A percentile compares a stretch with the other conserved stretches of the same genome.
These are phyloP conservation scores for Drosophila rhopaloa DNA, from an alignment of 1,140 invertebrate species.

Conservation along the genomic window DNA sequence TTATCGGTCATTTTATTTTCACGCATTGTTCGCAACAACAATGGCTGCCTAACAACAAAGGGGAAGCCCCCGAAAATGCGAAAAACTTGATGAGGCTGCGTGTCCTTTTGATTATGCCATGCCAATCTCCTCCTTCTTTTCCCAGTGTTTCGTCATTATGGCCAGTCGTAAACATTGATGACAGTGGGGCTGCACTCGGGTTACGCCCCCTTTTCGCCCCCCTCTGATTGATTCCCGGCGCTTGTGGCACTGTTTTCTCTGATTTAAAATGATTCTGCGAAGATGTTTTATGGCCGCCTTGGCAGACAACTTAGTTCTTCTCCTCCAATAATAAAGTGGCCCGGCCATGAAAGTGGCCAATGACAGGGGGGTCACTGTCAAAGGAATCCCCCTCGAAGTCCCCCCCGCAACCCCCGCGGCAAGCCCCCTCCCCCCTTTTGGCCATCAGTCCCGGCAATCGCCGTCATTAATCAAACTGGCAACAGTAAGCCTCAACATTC, in stretches of 20 bases:
- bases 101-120: conserved; percentile 75
- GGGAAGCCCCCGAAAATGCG: conserved; percentile 25
- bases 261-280: conserved; percentile 35
- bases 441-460: conserved; percentile 64
- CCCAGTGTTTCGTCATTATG: conserved; percentile 67
- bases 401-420: background rate
- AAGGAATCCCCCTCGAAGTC: background rate
- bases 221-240: conserved; percentile 67
- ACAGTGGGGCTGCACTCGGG: conserved; percentile 54
- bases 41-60: conserved; percentile 3
- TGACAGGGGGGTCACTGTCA: conserved; percentile 16
- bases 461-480: conserved; percentile 75
- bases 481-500: conserved; percentile 17
- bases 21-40: conserved; percentile 62
- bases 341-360: conserved; percentile 6
- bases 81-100: conserved; percentile 71
- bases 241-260: conserved; percentile 16
- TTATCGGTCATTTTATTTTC: conserved; percentile 72
- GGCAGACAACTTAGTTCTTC: conserved; percentile 43
- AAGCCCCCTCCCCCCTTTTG: background rate
- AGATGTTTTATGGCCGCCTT: conserved; percentile 41
- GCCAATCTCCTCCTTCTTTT: conserved; percentile 4
- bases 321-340: conserved; percentile 59
- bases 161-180: conserved; percentile 80
- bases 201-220: conserved; percentile 11